A percentile compares a stretch with the other conserved stretches of the same genome.
Conservation (phyloP, 2,888 invertebrate species). For the Cheiracanthium punctorium region DNA sequence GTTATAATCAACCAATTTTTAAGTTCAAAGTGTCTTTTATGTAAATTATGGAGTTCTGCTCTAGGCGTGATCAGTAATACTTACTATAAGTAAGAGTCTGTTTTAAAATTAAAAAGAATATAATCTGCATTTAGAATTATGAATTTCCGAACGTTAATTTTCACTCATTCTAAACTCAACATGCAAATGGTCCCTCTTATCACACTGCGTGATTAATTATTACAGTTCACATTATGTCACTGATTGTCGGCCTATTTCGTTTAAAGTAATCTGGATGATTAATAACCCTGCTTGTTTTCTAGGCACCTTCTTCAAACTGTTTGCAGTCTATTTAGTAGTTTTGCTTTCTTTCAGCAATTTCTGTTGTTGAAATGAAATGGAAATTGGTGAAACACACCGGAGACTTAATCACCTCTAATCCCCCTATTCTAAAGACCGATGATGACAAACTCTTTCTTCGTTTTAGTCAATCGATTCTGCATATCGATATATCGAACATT, state of each 20-base stretch:
- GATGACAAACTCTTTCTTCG: neutral
- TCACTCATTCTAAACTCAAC: slow-evolving; percentile 21
- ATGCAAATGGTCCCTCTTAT: slow-evolving; percentile 58
- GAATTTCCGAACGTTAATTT: too few relatives aligned
- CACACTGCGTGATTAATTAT: slow-evolving; percentile 61
- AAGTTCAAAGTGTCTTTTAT: too few relatives aligned
- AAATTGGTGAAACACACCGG: neutral
- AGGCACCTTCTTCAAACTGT: slow-evolving; percentile 31
- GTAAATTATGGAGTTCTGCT: too few relatives aligned
- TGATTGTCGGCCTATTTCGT: slow-evolving; percentile 63
- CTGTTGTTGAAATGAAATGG: neutral
- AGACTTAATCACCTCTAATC: neutral
- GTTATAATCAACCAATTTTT: too few relatives aligned
- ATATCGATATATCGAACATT: neutral
- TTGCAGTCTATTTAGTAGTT: slow-evolving; percentile 29
- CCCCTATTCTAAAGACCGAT: neutral
- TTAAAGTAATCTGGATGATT: slow-evolving; percentile 67
- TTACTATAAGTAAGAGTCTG: too few relatives aligned
- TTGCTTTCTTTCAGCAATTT: slow-evolving; percentile 24
- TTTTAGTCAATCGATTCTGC: too few relatives aligned
- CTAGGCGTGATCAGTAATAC: too few relatives aligned
- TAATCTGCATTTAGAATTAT: too few relatives aligned
- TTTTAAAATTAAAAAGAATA: too few relatives aligned
- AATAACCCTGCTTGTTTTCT: slow-evolving; percentile 32
- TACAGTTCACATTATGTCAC: slow-evolving; percentile 64